Evolutionary conservation across 2,797 vertebrate genomes (phyloP).

Genomic region (Paratrypauchen microcephalus): DNA sequence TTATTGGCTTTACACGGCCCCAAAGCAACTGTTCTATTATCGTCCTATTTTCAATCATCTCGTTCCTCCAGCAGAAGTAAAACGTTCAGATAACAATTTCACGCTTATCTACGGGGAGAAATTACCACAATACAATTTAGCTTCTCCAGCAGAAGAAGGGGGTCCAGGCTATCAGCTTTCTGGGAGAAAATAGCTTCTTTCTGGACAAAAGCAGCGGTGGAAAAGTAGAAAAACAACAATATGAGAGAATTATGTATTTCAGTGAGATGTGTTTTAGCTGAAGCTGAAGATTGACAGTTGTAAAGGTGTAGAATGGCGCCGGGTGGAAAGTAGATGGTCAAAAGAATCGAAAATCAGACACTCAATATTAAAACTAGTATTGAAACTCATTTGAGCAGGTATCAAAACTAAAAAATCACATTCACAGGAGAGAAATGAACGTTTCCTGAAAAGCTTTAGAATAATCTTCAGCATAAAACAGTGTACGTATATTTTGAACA

Average conservation of each 20-base stretch:
- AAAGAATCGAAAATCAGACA: too few relatives aligned
- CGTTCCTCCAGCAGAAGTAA: conserved; percentile 23
- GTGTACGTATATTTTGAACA: too few relatives aligned
- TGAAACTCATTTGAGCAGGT: too few relatives aligned
- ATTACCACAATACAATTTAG: conserved; percentile 43
- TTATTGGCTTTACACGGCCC: conserved; percentile 12
- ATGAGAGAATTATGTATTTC: conserved; percentile 23
- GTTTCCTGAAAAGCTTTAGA: too few relatives aligned
- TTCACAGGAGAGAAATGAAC: too few relatives aligned
- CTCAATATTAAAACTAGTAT: too few relatives aligned
- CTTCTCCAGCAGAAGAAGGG: conserved; percentile 33
- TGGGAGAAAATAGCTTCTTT: conserved; percentile 32
- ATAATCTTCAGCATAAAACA: too few relatives aligned
- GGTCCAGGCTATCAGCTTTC: conserved; percentile 56
- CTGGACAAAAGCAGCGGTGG: conserved; percentile 18
- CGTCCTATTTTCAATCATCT: conserved; percentile 15
- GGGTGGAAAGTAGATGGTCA: background rate
- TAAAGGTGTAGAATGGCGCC: conserved; percentile 29
- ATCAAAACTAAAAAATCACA: too few relatives aligned
- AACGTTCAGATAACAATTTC: conserved; percentile 32
- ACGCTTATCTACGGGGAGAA: conserved; percentile 33
- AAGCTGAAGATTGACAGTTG: conserved; percentile 34
- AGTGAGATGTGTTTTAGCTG: conserved; percentile 25
- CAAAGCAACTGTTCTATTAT: conserved; percentile 17
- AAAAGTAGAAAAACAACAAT: conserved; percentile 14